A percentile compares a stretch with the other conserved stretches of the same genome.
Conservation (phyloP, 2,888 invertebrate genomes). For the Schrankia costaestrigalis region DNA sequence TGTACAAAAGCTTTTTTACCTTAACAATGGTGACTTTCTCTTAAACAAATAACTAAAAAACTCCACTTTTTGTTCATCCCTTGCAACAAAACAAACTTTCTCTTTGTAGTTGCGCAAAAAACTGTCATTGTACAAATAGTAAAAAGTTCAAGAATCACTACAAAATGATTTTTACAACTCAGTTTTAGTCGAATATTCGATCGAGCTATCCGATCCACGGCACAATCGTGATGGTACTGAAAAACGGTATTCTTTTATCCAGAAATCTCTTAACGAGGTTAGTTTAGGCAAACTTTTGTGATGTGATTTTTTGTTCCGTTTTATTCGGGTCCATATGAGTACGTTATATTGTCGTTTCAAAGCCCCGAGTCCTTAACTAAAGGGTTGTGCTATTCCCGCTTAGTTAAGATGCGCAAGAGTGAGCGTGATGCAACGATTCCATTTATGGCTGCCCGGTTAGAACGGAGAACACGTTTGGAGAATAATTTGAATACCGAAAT, state of each 20-base stretch:
- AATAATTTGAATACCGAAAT: constrained; percentile 80
- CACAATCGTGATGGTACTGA: constrained; percentile 78
- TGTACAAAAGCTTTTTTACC: constrained; percentile 62
- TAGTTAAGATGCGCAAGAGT: constrained; percentile 62
- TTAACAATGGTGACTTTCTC: constrained; percentile 69
- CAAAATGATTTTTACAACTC: constrained; percentile 44
- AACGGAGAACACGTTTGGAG: constrained; percentile 73
- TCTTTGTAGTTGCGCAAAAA: constrained; percentile 53
- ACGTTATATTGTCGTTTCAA: constrained; percentile 67
- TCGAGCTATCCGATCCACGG: constrained; percentile 74
- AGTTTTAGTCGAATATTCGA: constrained; percentile 55
- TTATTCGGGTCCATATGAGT: constrained; percentile 73
- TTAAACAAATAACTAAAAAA: constrained; percentile 63
- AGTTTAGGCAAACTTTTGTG: constrained; percentile 80
- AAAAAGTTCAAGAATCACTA: constrained; percentile 25
- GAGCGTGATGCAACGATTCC: constrained; percentile 69
- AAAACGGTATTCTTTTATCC: constrained; percentile 79
- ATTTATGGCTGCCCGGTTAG: constrained; percentile 49
- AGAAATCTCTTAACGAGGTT: constrained; percentile 79
- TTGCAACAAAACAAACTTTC: constrained; percentile 65
- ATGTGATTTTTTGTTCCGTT: constrained; percentile 72
- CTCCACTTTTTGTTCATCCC: constrained; percentile 48
- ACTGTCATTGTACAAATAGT: constrained; percentile 41
- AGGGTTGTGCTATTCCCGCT: constrained; percentile 64
- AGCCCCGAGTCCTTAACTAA: constrained; percentile 41